Conservation (phyloP, 2,113 vertebrate species). For the Tursiops truncatus region DNA sequence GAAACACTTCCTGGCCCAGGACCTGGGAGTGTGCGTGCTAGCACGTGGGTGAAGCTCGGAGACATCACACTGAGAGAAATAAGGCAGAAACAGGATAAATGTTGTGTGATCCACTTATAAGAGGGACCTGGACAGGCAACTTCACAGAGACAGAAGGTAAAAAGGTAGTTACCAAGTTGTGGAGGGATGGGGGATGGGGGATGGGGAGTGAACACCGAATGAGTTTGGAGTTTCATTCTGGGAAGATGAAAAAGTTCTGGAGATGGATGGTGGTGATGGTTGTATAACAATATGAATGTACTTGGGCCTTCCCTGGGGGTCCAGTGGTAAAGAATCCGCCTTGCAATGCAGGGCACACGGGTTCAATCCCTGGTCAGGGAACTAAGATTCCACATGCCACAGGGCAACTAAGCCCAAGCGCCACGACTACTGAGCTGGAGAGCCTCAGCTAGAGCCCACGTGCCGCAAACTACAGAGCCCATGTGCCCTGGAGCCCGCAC, state of each 20-base stretch:
- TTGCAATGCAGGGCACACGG: too few species aligned
- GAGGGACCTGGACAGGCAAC: background rate
- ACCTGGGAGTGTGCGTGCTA: too few species aligned
- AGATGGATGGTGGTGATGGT: background rate
- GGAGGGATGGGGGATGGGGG: rapidly evolving
- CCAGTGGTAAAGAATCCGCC: too few species aligned
- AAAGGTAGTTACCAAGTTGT: background rate
- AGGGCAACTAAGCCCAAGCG: too few species aligned
- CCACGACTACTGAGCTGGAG: too few species aligned
- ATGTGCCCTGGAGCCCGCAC: too few species aligned
- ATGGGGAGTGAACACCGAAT: rapidly evolving
- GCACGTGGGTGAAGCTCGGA: too few species aligned
- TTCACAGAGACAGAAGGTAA: background rate
- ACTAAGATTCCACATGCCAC: too few species aligned
- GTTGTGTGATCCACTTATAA: rapidly evolving
- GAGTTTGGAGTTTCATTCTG: background rate
- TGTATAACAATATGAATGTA: background rate
- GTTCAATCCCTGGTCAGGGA: too few species aligned
- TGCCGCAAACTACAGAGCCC: too few species aligned
- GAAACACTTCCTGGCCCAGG: background rate
- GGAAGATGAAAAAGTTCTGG: background rate
- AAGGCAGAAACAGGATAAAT: background rate
- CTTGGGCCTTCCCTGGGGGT: too few species aligned
- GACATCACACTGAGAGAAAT: background rate
- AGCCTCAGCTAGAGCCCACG: too few species aligned